A percentile compares a stretch with the other conserved stretches of the same genome.
Evolutionary conservation across 2,113 vertebrate species (phyloP).

Genomic region (Capricornis sumatraensis): DNA sequence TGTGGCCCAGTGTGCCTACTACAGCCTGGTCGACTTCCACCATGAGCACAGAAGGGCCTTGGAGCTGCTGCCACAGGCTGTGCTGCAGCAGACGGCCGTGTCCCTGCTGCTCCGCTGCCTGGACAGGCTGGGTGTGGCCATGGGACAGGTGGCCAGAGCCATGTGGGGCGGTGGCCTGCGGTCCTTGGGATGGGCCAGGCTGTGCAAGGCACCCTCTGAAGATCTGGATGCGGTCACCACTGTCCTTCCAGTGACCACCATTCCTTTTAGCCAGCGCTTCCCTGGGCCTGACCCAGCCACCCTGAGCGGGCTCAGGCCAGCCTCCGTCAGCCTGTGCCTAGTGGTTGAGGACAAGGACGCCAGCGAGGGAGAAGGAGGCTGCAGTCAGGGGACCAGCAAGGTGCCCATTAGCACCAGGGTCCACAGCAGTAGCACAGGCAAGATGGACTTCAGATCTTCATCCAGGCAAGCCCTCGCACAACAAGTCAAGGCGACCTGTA

Average conservation of each 20-base stretch:
- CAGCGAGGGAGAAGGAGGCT: not conserved
- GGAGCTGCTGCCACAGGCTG: not conserved
- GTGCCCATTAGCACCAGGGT: constrained; percentile 10
- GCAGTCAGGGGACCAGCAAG: not conserved
- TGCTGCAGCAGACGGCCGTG: not conserved
- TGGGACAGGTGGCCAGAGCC: not conserved
- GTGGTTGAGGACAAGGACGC: not conserved
- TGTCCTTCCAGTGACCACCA: not conserved
- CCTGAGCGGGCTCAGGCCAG: not conserved
- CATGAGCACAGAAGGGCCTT: not conserved
- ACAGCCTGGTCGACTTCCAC: not conserved
- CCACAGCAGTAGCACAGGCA: not conserved
- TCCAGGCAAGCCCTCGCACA: not conserved
- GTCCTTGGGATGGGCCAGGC: not conserved
- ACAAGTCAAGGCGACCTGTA: not conserved
- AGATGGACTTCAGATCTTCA: not conserved
- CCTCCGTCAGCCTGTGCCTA: not conserved
- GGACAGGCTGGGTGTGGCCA: not conserved
- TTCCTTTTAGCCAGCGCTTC: constrained; percentile 13
- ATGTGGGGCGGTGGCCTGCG: not conserved
- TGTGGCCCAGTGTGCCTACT: not conserved
- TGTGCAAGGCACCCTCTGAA: not conserved
- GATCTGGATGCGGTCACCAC: not conserved
- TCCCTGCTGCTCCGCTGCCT: constrained; percentile 30
- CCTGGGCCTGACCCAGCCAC: not conserved